These are phyloP conservation scores for Microtus ochrogaster DNA, from an alignment of 2,113 vertebrate species.

Conservation along the genomic window DNA sequence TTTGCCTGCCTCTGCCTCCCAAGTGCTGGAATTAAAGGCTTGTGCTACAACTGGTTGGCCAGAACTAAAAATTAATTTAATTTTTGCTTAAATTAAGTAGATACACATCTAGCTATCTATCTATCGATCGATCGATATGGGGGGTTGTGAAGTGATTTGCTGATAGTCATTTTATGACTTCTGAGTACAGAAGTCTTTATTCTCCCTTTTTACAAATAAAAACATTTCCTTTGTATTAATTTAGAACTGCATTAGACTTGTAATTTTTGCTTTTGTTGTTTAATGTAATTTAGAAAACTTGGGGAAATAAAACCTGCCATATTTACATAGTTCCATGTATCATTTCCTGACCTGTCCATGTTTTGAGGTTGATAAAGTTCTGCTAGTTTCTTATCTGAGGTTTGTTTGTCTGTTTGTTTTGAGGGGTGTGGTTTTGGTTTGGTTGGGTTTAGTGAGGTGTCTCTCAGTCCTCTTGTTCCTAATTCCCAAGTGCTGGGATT, in stretches of 20 bases:
- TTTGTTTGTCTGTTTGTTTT: neutral
- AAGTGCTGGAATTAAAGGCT: neutral
- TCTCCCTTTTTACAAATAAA: neutral
- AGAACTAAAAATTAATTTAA: too few relatives aligned
- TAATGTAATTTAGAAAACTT: neutral
- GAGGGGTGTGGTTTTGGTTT: neutral
- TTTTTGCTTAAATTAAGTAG: too few relatives aligned
- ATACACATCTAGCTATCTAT: too few relatives aligned
- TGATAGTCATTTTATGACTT: neutral
- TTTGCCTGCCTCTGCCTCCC: neutral
- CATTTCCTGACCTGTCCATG: neutral
- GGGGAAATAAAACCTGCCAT: neutral
- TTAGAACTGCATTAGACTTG: neutral
- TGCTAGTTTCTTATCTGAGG: neutral
- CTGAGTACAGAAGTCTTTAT: neutral
- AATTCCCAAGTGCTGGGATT: neutral
- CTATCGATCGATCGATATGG: too few relatives aligned
- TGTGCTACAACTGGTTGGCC: neutral
- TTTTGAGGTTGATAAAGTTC: neutral
- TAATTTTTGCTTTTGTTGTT: neutral
- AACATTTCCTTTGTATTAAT: neutral
- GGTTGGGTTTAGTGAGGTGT: neutral
- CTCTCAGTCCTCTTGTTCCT: neutral
- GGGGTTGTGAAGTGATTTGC: neutral
- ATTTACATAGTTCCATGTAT: neutral